phyloP scores from a whole-genome alignment of 2,113 vertebrate species.

The Pao palembangensis region DNA sequence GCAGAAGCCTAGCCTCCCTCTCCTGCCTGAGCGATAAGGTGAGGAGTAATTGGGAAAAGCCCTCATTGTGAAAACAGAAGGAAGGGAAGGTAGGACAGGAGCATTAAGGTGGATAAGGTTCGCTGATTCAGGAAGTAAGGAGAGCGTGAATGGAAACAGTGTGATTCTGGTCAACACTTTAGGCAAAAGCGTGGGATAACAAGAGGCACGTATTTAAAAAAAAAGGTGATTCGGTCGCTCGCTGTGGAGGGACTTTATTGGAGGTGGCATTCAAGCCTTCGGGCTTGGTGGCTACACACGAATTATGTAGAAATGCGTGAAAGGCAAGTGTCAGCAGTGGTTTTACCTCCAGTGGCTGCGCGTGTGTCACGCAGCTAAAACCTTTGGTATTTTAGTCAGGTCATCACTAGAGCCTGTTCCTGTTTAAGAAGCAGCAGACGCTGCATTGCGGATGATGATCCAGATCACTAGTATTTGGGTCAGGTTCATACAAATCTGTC shows the following conservation, averaged over 20 bases:
- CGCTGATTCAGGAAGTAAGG: constrained; percentile 24
- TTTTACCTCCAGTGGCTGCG: neutral
- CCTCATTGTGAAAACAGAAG: constrained; percentile 7
- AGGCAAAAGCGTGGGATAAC: neutral
- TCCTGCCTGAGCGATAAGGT: constrained; percentile 28
- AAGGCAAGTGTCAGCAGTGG: constrained; percentile 3
- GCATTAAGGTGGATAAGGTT: constrained; percentile 27
- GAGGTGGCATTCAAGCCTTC: constrained; percentile 14
- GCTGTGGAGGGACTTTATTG: constrained; percentile 4
- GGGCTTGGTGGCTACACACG: neutral
- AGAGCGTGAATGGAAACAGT: constrained; percentile 8
- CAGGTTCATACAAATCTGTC: no score
- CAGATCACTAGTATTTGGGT: no score
- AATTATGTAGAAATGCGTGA: constrained; percentile 15
- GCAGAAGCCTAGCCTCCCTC: constrained; percentile 29
- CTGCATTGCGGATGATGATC: no score
- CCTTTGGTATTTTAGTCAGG: no score
- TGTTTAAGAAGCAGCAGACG: no score
- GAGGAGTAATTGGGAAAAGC: constrained; percentile 30
- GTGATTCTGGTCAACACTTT: neutral
- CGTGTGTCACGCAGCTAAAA: neutral
- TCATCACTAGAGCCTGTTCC: no score
- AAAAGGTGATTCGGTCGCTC: constrained; percentile 5
- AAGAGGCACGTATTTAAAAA: neutral
- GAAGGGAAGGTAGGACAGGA: neutral